Evolutionary conservation across 2,113 vertebrate species (phyloP), one percentile per base, ranked within the genome.

Genomic region (Lagopus leucura): DNA sequence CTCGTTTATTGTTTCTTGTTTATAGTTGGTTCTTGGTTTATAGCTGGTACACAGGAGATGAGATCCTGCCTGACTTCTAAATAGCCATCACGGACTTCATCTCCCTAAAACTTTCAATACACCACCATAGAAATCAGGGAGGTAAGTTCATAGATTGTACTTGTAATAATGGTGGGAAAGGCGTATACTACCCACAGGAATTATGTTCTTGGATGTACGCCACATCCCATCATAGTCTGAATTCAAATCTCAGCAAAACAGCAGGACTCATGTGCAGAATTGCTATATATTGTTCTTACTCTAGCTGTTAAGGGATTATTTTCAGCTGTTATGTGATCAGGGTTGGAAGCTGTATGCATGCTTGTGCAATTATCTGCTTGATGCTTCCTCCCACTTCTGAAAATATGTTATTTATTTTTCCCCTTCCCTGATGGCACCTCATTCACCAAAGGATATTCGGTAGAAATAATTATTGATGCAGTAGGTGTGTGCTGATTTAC

Each of bases 381-480:
- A 70, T 78, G n/a, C 38, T 92, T 92, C 77, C 61, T 89, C 32
- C 22, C 15, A 60, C 34, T 66, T 80, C 55, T 85, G 64, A 89
- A 82, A 45, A 50, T 15, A 8, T 34, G 27, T 67, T 58, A 43
- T 45, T 79, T 84, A 17, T 47, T 58, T 88, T 67, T 34, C 30
- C 5, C 42, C 30, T 52, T 69, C 50, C 84, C 61, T 75, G 60
- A 60, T 88, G 18, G 13, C 45, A 57, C 34, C 42, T 82, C 55
- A 55, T 20, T 74, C 82, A 74, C 34, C 24, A 25, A 64, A 7
- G 0, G 11, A 83, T 88, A 80, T 80, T 89, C 64, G 71, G 14
- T 65, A 45, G 78, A 38, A 82, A 79, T 61, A 14, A 82, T 43
- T 89, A 76, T 28, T 76, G 66, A 69, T 75, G 42, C 43, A 86